These are phyloP conservation scores for Gavialis gangeticus DNA, from an alignment of 2,113 vertebrate genomes.

Conservation along the genomic window DNA sequence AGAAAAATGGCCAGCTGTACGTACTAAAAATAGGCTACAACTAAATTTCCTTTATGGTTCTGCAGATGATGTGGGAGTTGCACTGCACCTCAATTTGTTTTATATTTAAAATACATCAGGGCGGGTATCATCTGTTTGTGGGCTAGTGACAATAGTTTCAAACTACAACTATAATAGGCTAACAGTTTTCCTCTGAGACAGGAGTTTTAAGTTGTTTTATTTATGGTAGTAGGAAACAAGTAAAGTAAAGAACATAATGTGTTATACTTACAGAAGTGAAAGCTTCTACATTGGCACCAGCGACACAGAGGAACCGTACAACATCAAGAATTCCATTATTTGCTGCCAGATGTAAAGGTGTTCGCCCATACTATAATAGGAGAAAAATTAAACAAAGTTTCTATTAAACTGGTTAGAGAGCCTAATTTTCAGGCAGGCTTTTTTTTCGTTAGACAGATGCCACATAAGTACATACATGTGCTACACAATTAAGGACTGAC, in stretches of 20 bases:
- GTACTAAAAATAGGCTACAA: not conserved
- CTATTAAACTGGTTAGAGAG: not conserved
- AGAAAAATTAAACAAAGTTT: not conserved
- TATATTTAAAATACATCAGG: not conserved
- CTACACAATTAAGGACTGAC: not conserved
- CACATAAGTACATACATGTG: not conserved
- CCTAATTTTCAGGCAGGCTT: not conserved
- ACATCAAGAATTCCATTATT: constrained; percentile 94
- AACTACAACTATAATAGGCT: not conserved
- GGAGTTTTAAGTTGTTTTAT: not conserved
- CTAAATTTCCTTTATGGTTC: not conserved
- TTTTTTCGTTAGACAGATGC: not conserved
- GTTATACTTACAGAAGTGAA: constrained; percentile 88
- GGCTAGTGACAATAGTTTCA: not conserved
- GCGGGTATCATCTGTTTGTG: not conserved
- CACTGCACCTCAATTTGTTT: not conserved
- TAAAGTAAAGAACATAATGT: not conserved
- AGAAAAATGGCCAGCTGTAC: not conserved
- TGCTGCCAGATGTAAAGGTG: constrained; percentile 93
- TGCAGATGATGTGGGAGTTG: not conserved
- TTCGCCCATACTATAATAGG: constrained; percentile 87
- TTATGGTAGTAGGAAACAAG: not conserved
- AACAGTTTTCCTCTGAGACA: not conserved
- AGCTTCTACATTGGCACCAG: constrained; percentile 91
- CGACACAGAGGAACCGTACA: constrained; percentile 92